Conservation (phyloP, 30 jellyfish, hydroid and myxozoan genomes). For the Sanderia malayensis region DNA sequence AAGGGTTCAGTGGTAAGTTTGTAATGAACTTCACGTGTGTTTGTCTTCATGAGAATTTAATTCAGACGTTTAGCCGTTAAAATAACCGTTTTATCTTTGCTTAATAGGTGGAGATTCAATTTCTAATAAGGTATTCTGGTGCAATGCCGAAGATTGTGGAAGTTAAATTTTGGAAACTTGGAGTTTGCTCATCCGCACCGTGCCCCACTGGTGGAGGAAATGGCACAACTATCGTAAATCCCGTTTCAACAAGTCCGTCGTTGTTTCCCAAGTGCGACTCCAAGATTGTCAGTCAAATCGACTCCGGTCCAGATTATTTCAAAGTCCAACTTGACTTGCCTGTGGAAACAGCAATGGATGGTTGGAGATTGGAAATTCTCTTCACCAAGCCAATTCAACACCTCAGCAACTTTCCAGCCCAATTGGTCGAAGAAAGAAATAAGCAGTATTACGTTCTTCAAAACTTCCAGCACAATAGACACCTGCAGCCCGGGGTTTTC, state of each 20-base stretch:
- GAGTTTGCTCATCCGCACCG: slow-evolving; percentile 6
- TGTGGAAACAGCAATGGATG: slow-evolving; percentile 12
- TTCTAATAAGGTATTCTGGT: background rate
- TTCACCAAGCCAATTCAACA: slow-evolving; percentile 2
- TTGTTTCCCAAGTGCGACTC: background rate
- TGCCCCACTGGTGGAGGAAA: background rate
- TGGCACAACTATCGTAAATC: background rate
- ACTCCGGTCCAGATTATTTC: slow-evolving; percentile 14
- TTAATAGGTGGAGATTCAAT: background rate
- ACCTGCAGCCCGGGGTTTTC: slow-evolving; percentile 3
- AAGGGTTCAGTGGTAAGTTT: slow-evolving; percentile 15
- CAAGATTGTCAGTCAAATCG: background rate
- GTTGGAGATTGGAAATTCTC: slow-evolving; percentile 22
- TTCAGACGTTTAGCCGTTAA: too few species aligned
- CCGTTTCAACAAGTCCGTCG: slow-evolving; percentile 1
- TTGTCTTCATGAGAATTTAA: too few species aligned
- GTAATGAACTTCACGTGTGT: too few species aligned
- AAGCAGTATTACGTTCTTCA: background rate
- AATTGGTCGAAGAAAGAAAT: slow-evolving; percentile 8
- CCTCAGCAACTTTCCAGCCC: slow-evolving; percentile 15
- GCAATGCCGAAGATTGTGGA: background rate
- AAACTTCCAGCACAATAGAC: background rate
- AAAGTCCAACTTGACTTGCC: slow-evolving; percentile 10
- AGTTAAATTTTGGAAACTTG: background rate
- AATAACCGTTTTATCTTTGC: too few species aligned